Percentiles rank a stretch among this genome's conserved stretches.
These are phyloP conservation scores for Orientallactaga sibirica DNA, from an alignment of 2,797 vertebrate species.

Conservation along the genomic window DNA sequence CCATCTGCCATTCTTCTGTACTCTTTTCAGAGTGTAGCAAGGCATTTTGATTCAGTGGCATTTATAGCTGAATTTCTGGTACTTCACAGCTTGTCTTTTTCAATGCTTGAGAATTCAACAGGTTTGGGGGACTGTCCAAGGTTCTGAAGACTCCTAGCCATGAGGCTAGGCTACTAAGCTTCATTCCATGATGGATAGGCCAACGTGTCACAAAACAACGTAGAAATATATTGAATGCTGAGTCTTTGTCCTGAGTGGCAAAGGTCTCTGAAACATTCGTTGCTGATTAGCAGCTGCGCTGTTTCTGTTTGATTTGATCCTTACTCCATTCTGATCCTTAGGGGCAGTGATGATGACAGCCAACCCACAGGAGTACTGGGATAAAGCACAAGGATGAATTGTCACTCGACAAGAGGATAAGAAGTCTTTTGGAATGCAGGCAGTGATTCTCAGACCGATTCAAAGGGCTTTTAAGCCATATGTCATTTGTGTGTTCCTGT, in stretches of 20 bases:
- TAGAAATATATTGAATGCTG: conserved; percentile 33
- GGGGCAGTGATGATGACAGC: not conserved
- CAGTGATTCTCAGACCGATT: not conserved
- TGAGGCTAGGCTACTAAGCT: not conserved
- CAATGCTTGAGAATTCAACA: not conserved
- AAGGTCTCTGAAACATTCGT: not conserved
- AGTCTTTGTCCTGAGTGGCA: not conserved
- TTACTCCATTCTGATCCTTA: conserved; percentile 1
- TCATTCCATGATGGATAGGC: not conserved
- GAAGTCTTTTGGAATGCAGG: not conserved
- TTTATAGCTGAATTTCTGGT: not conserved
- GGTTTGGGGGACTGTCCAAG: conserved; percentile 25
- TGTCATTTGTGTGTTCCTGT: not conserved
- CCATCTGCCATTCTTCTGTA: not conserved
- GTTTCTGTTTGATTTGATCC: conserved; percentile 62
- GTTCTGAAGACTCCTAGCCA: conserved; percentile 20
- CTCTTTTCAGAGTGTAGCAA: not conserved
- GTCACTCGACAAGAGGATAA: not conserved
- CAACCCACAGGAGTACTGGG: not conserved
- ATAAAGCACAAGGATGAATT: not conserved
- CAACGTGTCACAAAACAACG: not conserved
- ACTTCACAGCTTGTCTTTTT: not conserved
- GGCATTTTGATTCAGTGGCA: not conserved
- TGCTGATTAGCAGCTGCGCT: not conserved
- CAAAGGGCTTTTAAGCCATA: not conserved